These are phyloP conservation scores for Phasianus colchicus DNA, from an alignment of 2,113 vertebrate genomes.

Conservation along the genomic window DNA sequence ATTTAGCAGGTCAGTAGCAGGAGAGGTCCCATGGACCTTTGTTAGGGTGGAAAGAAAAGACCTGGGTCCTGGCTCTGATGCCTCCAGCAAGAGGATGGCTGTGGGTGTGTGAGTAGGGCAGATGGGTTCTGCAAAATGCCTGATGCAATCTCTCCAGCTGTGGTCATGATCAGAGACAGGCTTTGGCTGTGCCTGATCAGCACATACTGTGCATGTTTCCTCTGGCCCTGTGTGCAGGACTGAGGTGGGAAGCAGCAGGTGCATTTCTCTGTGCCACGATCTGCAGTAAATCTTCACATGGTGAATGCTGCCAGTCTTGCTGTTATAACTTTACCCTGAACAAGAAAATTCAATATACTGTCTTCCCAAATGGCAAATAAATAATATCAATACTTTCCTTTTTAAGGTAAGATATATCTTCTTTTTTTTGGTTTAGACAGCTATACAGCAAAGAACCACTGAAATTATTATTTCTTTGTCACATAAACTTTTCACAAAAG, in stretches of 20 bases:
- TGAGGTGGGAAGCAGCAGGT: neutral
- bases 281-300: neutral
- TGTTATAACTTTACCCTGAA: slow-evolving; percentile 26
- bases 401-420: slow-evolving; percentile 27
- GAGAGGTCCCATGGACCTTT: neutral
- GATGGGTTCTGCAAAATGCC: neutral
- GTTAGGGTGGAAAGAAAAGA: neutral
- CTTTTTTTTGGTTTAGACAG: slow-evolving; percentile 12
- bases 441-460: slow-evolving; percentile 46
- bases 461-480: slow-evolving; percentile 73
- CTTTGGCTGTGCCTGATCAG: neutral
- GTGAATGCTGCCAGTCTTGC: slow-evolving; percentile 11
- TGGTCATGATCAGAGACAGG: neutral
- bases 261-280: neutral
- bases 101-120: neutral
- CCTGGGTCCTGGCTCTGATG: neutral
- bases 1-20: neutral
- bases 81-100: neutral
- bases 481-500: slow-evolving; percentile 75
- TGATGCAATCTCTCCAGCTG: neutral
- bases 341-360: slow-evolving; percentile 43
- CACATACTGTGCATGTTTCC: neutral
- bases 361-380: slow-evolving; percentile 47
- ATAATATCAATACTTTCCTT: slow-evolving; percentile 41
- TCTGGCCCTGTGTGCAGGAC: neutral